phyloP scores from a whole-genome alignment of 2,113 vertebrate species.

The Dolichallabes microphthalmus region DNA sequence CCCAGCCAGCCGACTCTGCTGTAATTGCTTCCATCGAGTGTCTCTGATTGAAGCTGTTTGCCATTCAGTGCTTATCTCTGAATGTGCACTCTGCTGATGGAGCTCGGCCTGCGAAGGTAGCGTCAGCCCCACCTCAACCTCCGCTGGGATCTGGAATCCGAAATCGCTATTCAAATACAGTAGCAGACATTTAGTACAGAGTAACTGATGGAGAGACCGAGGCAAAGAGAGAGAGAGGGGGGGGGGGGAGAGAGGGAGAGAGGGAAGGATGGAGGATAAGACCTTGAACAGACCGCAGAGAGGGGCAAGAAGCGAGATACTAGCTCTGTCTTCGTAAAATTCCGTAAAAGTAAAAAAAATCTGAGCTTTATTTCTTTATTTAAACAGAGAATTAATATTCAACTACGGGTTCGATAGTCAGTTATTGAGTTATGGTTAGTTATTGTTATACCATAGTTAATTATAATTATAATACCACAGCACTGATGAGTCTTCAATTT shows the following conservation, averaged over 20 bases:
- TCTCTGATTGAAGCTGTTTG: slow-evolving; percentile 54
- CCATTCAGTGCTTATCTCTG: slow-evolving; percentile 53
- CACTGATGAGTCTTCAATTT: background rate
- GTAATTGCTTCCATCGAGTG: slow-evolving; percentile 62
- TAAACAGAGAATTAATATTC: background rate
- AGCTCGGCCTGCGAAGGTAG: slow-evolving; percentile 3
- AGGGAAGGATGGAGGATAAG: slow-evolving; percentile 11
- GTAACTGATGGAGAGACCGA: background rate
- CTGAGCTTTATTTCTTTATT: background rate
- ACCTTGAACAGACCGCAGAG: slow-evolving; percentile 1
- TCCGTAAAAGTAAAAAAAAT: background rate
- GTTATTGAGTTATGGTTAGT: background rate
- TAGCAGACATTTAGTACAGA: slow-evolving; percentile 39
- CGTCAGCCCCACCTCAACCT: slow-evolving; percentile 43
- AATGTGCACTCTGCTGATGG: slow-evolving; percentile 30
- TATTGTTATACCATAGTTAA: background rate
- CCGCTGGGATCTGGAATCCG: slow-evolving; percentile 14
- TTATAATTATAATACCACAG: too few relatives aligned
- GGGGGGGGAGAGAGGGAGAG: background rate
- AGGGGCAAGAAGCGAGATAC: background rate
- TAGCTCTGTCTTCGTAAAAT: background rate
- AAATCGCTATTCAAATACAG: slow-evolving; percentile 50
- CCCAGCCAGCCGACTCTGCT: slow-evolving; percentile 39
- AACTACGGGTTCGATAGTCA: background rate
- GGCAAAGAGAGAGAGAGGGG: background rate